Base-by-base conservation (phyloP, 2,113 vertebrate genomes). In the Thomomys bottae region DNA sequence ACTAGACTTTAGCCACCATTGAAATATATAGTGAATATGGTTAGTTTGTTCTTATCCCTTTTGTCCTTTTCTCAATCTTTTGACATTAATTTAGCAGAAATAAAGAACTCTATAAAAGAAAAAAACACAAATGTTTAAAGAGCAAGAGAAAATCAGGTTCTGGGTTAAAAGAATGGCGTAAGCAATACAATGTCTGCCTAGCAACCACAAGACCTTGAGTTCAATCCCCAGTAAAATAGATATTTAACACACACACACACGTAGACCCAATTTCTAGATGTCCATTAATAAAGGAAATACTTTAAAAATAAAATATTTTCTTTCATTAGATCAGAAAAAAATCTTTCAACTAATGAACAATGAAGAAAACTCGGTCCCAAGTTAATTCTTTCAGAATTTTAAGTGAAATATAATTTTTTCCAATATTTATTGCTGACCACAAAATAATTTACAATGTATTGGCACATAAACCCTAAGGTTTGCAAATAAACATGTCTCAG, bases 41-140 rank as follows among this genome's bases (percentile, higher is more conserved):
- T 87, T 90, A 66, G 30, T 64, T 87, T n/a, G 72, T 80, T 32
- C 38, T 80, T 83, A 71, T 57, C 7, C 21, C 84, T 86, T 92
- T 42, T 34, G 72, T 28, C 88, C 84, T 93, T 12, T 77, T 78
- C 40, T 91, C 70, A 66, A 93, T 89, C 38, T 84, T 95, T 78
- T 75, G 83, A 34, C 66, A 68, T 85, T 87, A 90, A 49, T 95
- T 89, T 78, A 89, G 45, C 10, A 72, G 64, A 84, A 80, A 77
- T 82, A 76, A 76, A n/a, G 0, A 7, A 24, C 23, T 86, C 15
- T 79, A 11, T 84, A 30, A 61, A 89, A 75, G 70, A 94, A 91
- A 85, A 91, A 85, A 79, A 75, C 34, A 49, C 42, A 79, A 70
- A 90, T 18, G 14, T 26, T 70, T 6, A 87, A 86, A 72, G 30